phyloP scores from a whole-genome alignment of 2,797 vertebrate species.

The Chloroceryle amazona region DNA sequence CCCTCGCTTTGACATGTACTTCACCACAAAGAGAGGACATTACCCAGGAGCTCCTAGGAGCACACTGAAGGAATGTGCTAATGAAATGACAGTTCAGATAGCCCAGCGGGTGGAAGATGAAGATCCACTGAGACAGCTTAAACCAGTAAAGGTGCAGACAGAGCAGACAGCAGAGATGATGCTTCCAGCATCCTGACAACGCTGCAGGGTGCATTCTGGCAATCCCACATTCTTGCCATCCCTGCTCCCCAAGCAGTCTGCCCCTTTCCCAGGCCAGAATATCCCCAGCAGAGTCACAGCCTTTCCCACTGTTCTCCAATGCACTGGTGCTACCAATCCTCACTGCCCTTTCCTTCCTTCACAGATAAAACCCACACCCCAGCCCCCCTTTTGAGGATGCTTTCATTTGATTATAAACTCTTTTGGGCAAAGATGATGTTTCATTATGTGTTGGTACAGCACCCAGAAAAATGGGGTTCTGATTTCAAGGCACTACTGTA shows the following conservation, averaged over 20 bases:
- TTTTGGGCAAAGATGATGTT: conserved; percentile 16
- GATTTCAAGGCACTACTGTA: conserved; percentile 29
- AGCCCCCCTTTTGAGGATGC: neutral
- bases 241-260: neutral
- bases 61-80: neutral
- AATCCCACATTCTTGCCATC: neutral
- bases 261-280: neutral
- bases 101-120: neutral
- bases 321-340: no score
- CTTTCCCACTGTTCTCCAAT: neutral
- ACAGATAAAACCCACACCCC: neutral
- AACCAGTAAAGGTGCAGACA: neutral
- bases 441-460: conserved; percentile 31
- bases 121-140: neutral
- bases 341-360: neutral
- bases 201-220: neutral
- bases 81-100: neutral
- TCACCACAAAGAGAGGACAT: neutral
- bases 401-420: conserved; percentile 24
- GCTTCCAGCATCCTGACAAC: neutral
- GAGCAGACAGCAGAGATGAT: neutral
- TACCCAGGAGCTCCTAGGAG: conserved; percentile 3
- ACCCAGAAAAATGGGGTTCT: conserved; percentile 57
- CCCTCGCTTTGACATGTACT: neutral
- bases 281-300: neutral